phyloP scores from a whole-genome alignment of 2,797 vertebrate species.

The Alosa sapidissima region DNA sequence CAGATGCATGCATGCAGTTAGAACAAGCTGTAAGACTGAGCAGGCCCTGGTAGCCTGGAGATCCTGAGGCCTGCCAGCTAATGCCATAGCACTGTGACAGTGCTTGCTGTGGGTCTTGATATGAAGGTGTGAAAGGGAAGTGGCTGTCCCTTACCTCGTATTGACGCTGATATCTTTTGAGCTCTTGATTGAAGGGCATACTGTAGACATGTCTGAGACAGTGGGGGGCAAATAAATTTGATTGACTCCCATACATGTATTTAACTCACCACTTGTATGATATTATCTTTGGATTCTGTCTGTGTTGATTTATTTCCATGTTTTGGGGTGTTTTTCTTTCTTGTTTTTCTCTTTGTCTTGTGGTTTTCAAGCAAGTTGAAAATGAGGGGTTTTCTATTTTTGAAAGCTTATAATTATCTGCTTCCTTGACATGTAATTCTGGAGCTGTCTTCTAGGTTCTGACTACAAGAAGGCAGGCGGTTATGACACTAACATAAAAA shows the following conservation, averaged over 20 bases:
- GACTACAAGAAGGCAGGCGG: neutral
- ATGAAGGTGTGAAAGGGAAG: no score
- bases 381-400: conserved; percentile 12
- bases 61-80: no score
- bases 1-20: no score
- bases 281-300: neutral
- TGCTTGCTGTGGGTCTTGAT: no score
- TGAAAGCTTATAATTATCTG: conserved; percentile 12
- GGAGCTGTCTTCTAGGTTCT: neutral
- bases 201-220: neutral
- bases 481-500: conserved; percentile 6
- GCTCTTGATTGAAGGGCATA: neutral
- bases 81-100: no score
- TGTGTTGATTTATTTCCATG: neutral
- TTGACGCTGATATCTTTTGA: neutral
- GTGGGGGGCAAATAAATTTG: neutral
- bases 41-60: no score
- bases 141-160: neutral
- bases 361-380: neutral
- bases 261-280: neutral
- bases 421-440: conserved; percentile 22
- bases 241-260: neutral
- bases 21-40: no score
- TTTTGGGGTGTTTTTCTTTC: conserved; percentile 9
- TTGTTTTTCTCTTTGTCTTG: conserved; percentile 5